Conservation (phyloP, 1,140 invertebrate genomes). For the Trichonephila clavata region DNA sequence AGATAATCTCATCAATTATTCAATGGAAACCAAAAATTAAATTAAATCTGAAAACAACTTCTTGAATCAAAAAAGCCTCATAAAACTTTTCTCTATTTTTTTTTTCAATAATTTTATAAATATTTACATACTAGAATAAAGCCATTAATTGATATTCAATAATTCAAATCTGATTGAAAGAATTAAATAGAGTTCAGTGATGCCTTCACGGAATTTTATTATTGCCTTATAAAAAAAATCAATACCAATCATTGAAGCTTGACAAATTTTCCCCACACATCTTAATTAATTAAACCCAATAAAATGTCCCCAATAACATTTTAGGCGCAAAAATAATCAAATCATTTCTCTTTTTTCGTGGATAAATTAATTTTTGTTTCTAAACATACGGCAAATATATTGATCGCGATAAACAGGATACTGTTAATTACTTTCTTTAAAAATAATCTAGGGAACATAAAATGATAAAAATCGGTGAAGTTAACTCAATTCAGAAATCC, state of each 20-base stretch:
- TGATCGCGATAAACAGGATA: neutral
- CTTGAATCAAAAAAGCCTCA: too few relatives aligned
- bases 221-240: neutral
- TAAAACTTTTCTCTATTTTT: too few relatives aligned
- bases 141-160: too few relatives aligned
- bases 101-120: too few relatives aligned
- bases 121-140: too few relatives aligned
- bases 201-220: too few relatives aligned
- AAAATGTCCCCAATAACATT: neutral
- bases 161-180: too few relatives aligned
- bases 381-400: neutral
- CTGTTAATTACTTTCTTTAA: neutral
- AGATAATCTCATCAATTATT: too few relatives aligned
- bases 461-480: neutral
- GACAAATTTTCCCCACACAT: neutral
- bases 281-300: neutral
- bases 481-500: neutral
- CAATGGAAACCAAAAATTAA: too few relatives aligned
- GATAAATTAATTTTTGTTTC: neutral
- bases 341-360: neutral
- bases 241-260: neutral
- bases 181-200: too few relatives aligned
- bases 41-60: too few relatives aligned
- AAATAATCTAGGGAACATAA: neutral
- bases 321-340: neutral